Percentiles rank a stretch among this genome's conserved stretches.
phyloP scores from a whole-genome alignment of 2,797 vertebrate species.

The Hephaestus fuliginosus region DNA sequence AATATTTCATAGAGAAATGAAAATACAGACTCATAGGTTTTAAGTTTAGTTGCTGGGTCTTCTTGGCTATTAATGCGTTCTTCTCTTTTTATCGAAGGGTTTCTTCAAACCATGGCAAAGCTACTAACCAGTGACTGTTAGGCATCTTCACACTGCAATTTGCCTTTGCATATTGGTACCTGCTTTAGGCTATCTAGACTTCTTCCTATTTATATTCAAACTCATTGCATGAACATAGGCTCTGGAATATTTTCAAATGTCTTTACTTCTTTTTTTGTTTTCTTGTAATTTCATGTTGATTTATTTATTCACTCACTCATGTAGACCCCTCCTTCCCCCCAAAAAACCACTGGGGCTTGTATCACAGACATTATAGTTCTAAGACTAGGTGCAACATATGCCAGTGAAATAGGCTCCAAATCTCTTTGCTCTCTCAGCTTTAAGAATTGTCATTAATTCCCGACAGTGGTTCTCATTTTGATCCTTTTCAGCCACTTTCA shows the following conservation, averaged over 20 bases:
- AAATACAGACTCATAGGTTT: constrained; percentile 51
- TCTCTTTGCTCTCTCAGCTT: constrained; percentile 63
- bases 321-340: constrained; percentile 16
- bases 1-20: constrained; percentile 68
- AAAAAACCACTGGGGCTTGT: constrained; percentile 51
- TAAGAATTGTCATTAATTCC: constrained; percentile 54
- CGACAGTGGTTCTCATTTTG: constrained; percentile 36
- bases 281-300: constrained; percentile 73
- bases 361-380: constrained; percentile 40
- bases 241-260: constrained; percentile 69
- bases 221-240: constrained; percentile 74
- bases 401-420: constrained; percentile 38
- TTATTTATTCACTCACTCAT: constrained; percentile 83
- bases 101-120: constrained; percentile 72
- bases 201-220: constrained; percentile 79
- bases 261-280: constrained; percentile 38
- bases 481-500: constrained; percentile 60
- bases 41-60: constrained; percentile 57
- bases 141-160: constrained; percentile 71
- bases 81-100: constrained; percentile 55
- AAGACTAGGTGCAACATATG: constrained; percentile 5
- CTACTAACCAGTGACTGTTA: constrained; percentile 80
- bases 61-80: constrained; percentile 46
- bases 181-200: constrained; percentile 67
- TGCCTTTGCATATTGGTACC: constrained; percentile 76